Evolutionary conservation across 1,140 invertebrate genomes (phyloP).

Genomic region (Pseudomyrmex gracilis): DNA sequence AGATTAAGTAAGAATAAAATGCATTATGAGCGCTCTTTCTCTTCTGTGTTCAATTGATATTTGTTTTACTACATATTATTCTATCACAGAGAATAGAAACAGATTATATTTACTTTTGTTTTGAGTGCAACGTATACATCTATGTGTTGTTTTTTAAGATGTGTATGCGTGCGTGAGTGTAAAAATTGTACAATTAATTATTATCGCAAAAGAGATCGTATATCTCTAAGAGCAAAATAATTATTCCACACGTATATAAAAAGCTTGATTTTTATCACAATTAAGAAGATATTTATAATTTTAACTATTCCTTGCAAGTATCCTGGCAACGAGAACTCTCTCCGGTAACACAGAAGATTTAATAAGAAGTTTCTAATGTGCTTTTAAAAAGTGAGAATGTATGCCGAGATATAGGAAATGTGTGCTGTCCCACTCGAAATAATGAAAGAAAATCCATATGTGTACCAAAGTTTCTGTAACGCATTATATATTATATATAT

Average conservation of each 20-base stretch:
- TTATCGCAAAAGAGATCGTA: conserved; percentile 15
- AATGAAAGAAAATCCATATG: conserved; percentile 25
- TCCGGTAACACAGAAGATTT: background rate
- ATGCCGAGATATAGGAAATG: background rate
- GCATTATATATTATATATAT: conserved; percentile 28
- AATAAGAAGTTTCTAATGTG: conserved; percentile 25
- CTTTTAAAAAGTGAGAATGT: conserved; percentile 15
- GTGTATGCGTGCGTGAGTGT: conserved; percentile 51
- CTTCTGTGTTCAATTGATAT: conserved; percentile 6
- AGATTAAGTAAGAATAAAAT: conserved; percentile 23
- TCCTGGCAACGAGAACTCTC: background rate
- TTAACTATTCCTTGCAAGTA: conserved; percentile 23
- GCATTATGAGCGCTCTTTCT: conserved; percentile 7
- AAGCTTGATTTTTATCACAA: conserved; percentile 23
- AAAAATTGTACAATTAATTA: conserved; percentile 37
- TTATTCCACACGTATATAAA: background rate
- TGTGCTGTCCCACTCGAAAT: conserved; percentile 6
- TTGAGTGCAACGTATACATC: conserved; percentile 33
- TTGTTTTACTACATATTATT: conserved; percentile 29
- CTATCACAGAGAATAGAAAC: background rate
- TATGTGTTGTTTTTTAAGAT: conserved; percentile 47
- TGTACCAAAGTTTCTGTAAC: conserved; percentile 22
- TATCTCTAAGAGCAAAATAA: conserved; percentile 20
- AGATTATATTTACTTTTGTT: conserved; percentile 26
- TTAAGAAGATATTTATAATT: conserved; percentile 4